phyloP scores from a whole-genome alignment of 2,797 vertebrate species.

The Intellagama lesueurii region DNA sequence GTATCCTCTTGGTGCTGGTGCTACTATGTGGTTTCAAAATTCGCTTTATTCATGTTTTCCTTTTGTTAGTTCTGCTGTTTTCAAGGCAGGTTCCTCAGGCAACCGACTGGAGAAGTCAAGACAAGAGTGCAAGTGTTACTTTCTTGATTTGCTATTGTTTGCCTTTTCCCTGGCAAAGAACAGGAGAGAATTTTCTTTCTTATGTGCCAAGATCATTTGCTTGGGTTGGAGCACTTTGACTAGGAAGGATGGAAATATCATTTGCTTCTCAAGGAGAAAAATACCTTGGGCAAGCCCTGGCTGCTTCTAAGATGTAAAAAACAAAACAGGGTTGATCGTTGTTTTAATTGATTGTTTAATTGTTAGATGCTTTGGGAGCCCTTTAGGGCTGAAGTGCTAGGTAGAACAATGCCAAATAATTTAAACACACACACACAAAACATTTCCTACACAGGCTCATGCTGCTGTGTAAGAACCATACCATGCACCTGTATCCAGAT shows the following conservation, averaged over 20 bases:
- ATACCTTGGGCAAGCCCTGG: neutral
- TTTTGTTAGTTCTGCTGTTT: neutral
- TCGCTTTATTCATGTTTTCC: neutral
- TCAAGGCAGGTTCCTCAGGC: neutral
- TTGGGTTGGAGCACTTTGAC: neutral
- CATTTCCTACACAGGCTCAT: neutral
- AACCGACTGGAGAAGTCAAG: neutral
- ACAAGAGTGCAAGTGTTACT: neutral
- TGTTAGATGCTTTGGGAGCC: neutral
- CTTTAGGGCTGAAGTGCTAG: neutral
- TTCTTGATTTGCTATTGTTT: neutral
- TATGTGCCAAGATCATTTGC: neutral
- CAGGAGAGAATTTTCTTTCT: neutral
- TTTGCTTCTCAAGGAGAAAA: neutral
- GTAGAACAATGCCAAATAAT: neutral
- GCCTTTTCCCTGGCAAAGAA: neutral
- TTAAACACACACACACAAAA: neutral
- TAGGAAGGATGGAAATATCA: neutral
- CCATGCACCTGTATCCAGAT: neutral
- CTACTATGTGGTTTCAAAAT: neutral
- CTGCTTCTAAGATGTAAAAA: neutral
- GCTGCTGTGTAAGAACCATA: no score
- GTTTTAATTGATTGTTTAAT: neutral
- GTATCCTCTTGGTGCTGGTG: neutral
- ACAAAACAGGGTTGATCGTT: no score